Evolutionary conservation across 2,888 invertebrate species (phyloP), one percentile per base, ranked within the genome.

Genomic region (Halictus ligatus): DNA sequence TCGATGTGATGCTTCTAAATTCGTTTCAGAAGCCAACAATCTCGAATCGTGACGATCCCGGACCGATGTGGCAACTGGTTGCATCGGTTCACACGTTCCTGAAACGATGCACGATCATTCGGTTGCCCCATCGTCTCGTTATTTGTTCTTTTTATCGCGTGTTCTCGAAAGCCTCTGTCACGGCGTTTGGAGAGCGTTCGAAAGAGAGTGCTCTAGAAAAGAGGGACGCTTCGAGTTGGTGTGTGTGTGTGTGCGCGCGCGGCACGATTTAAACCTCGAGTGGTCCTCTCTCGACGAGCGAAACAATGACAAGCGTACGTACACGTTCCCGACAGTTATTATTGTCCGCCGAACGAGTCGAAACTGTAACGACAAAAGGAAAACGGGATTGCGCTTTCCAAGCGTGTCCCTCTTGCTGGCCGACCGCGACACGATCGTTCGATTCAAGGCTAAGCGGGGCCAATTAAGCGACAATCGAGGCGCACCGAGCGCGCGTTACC

Each of bases 381-480:
- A 84, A 82, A 43, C 74, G 29, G 46, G 29, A 83, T 83, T 67
- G 77, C 73, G 76, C 83, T 84, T 84, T 83, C 54, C 83, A 48
- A 54, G 83, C 54, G 50, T 5, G 67, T 60, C 71, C 15, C 46
- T 40, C 43, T n/a, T 64, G 18, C 50, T 72, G 64, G 40, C 50
- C 46, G 50, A 21, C 48, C 64, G 43, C 80, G 54, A 80, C 74
- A 35, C 83, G 50, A 40, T 69, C 50, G 75, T 71, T 50, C 43
- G 78, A 69, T 83, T 83, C 84, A 84, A 83, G 84, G 84, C 75
- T 83, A 35, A 29, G 74, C 29, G 40, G 35, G 25, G 73, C 40
- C 84, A 75, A 84, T 84, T 84, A 77, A 78, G 40, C 78, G 58
- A 83, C 84, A 83, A 78, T 83, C 77, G 58, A 67, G 67, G 67